Evolutionary conservation across 2,888 invertebrate genomes (phyloP).

Genomic region (Mesorhabditis sp.): DNA sequence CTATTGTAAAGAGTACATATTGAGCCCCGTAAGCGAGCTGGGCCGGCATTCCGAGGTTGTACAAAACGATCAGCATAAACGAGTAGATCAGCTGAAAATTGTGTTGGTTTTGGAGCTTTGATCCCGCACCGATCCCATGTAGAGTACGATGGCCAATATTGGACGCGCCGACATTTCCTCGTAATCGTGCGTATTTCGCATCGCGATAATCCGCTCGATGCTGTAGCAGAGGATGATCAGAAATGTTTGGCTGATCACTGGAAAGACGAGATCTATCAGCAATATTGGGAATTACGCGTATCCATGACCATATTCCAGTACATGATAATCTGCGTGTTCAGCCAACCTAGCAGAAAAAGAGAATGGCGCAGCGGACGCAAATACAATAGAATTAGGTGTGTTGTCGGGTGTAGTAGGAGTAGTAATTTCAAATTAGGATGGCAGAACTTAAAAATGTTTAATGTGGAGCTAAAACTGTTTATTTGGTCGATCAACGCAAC

Average conservation of each 20-base stretch:
- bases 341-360: neutral
- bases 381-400: neutral
- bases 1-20: neutral
- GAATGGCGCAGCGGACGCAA: neutral
- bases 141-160: neutral
- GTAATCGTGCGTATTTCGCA: neutral
- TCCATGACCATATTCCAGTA: neutral
- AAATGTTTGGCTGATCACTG: neutral
- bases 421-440: neutral
- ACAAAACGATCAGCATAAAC: neutral
- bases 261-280: neutral
- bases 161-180: neutral
- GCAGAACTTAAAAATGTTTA: neutral
- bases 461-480: too few relatives aligned
- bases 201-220: neutral
- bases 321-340: neutral
- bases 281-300: neutral
- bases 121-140: neutral
- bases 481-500: too few relatives aligned
- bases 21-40: conserved; percentile 5
- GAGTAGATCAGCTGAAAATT: conserved; percentile 1
- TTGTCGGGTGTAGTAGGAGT: neutral
- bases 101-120: neutral
- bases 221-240: neutral
- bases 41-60: neutral